These are phyloP conservation scores for Gephyroberyx darwinii DNA, from an alignment of 2,797 vertebrate species.

Conservation along the genomic window DNA sequence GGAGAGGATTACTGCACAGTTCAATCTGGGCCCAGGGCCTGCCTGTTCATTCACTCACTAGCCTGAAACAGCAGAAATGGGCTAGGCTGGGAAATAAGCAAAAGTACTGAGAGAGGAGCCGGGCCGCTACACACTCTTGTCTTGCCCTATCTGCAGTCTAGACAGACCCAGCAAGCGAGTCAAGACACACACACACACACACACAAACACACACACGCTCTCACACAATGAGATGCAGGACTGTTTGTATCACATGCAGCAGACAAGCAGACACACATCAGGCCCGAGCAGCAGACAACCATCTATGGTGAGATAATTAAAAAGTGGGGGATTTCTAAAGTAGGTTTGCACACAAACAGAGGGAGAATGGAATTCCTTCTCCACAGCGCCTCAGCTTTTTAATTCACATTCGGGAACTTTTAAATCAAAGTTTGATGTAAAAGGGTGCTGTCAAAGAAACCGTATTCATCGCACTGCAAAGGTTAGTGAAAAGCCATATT, in stretches of 20 bases:
- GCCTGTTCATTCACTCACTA: constrained; percentile 70
- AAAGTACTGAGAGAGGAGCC: constrained; percentile 56
- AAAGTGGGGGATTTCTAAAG: constrained; percentile 64
- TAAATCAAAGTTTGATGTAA: constrained; percentile 64
- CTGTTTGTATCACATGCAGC: constrained; percentile 42
- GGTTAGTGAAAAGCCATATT: constrained; percentile 64
- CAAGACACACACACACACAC: constrained; percentile 45
- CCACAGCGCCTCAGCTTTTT: constrained; percentile 47
- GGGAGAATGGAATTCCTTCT: constrained; percentile 55
- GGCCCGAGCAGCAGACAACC: constrained; percentile 59
- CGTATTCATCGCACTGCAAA: constrained; percentile 54
- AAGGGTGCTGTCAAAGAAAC: constrained; percentile 57
- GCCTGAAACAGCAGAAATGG: constrained; percentile 74
- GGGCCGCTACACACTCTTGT: constrained; percentile 47
- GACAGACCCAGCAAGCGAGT: constrained; percentile 47
- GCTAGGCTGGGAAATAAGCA: constrained; percentile 62
- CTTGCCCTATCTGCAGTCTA: constrained; percentile 57
- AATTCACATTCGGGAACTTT: constrained; percentile 65
- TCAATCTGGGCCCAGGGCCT: constrained; percentile 73
- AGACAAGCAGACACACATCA: constrained; percentile 49
- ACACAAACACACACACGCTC: neutral
- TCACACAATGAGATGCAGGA: constrained; percentile 44
- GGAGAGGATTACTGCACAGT: constrained; percentile 77
- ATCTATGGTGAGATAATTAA: constrained; percentile 74
- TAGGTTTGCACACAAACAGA: constrained; percentile 58